A percentile compares a stretch with the other conserved stretches of the same genome.
These are phyloP conservation scores for Thumatha senex DNA, from an alignment of 2,888 invertebrate genomes.

Conservation along the genomic window DNA sequence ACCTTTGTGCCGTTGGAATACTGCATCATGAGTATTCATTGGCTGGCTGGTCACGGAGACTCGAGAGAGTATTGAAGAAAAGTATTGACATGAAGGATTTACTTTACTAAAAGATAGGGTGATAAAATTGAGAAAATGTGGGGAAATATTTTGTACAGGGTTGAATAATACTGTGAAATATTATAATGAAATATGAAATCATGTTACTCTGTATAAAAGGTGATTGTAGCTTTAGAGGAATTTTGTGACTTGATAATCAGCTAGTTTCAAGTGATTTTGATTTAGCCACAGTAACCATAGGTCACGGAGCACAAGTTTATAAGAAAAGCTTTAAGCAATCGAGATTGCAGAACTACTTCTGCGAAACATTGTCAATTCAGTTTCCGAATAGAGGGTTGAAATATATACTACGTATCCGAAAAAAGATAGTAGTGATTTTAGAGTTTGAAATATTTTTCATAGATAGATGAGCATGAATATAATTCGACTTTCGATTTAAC, in stretches of 20 bases:
- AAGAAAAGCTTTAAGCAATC: too few species aligned
- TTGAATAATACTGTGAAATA: background rate
- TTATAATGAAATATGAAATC: background rate
- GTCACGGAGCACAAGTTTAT: too few species aligned
- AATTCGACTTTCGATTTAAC: too few species aligned
- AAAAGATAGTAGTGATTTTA: too few species aligned
- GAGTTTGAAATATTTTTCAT: too few species aligned
- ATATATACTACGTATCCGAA: too few species aligned
- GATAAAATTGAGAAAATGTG: conserved; percentile 17
- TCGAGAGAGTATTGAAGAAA: conserved; percentile 35
- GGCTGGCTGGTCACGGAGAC: conserved; percentile 53
- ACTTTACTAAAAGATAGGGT: conserved; percentile 47
- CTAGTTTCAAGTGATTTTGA: background rate
- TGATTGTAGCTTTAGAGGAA: too few species aligned
- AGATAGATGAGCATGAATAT: too few species aligned
- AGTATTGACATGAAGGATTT: conserved; percentile 27
- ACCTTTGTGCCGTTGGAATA: conserved; percentile 74
- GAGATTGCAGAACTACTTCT: too few species aligned
- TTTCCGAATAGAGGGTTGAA: too few species aligned
- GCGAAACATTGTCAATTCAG: too few species aligned
- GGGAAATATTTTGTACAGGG: background rate
- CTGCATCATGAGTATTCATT: conserved; percentile 72
- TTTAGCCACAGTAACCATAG: too few species aligned
- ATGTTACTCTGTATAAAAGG: background rate
- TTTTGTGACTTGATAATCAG: background rate